A percentile compares a stretch with the other conserved stretches of the same genome.
phyloP scores from a whole-genome alignment of 2,113 vertebrate genomes.

The Mustela nigripes region DNA sequence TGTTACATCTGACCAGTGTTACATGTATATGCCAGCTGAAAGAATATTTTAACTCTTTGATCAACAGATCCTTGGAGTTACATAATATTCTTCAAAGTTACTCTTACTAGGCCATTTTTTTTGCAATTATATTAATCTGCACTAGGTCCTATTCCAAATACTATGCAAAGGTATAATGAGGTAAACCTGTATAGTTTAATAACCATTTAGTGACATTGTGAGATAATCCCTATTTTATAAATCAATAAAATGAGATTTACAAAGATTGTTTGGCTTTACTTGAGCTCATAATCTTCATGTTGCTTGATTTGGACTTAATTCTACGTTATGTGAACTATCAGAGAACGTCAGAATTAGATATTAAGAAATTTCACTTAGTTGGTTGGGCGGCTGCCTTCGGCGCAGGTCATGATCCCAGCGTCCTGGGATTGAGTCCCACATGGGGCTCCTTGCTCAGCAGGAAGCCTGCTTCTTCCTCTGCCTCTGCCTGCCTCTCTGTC shows the following conservation, averaged over 20 bases:
- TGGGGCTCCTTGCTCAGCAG: too few relatives aligned
- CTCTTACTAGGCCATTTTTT: neutral
- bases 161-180: neutral
- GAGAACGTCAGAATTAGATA: neutral
- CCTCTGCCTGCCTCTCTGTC: too few relatives aligned
- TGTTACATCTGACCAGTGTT: neutral
- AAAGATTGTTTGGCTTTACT: neutral
- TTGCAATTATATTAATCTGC: neutral
- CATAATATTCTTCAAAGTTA: neutral
- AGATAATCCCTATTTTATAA: neutral
- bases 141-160: neutral
- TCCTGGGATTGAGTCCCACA: too few relatives aligned
- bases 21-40: neutral
- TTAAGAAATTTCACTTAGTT: neutral
- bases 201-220: neutral
- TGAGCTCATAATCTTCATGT: neutral
- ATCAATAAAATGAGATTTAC: neutral
- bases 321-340: neutral
- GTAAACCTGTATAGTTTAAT: neutral
- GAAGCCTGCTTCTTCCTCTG: too few relatives aligned
- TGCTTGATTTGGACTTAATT: neutral
- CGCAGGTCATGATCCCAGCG: too few relatives aligned
- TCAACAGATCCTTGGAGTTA: neutral
- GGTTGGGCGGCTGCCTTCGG: too few relatives aligned
- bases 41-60: conserved; percentile 11